These are phyloP conservation scores for Catocala sponsa DNA, from an alignment of 2,888 invertebrate species.

Conservation along the genomic window DNA sequence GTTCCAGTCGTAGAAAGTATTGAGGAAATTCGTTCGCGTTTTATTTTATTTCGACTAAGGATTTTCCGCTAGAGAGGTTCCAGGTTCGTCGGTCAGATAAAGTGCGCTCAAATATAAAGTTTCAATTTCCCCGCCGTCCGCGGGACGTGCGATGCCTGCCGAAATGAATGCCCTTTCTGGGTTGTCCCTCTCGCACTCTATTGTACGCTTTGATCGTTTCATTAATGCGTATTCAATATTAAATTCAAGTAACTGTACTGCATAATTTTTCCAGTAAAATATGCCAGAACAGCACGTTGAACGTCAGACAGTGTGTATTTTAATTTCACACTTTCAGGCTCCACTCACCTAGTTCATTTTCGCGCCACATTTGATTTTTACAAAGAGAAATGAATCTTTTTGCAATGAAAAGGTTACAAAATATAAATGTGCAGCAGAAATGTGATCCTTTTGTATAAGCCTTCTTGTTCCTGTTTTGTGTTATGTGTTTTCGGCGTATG, in stretches of 20 bases:
- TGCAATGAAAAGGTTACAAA: slow-evolving; percentile 34
- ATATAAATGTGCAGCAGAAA: slow-evolving; percentile 30
- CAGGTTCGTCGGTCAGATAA: slow-evolving; percentile 79
- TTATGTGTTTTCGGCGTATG: no score
- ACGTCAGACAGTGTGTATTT: slow-evolving; percentile 32
- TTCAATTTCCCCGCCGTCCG: slow-evolving; percentile 79
- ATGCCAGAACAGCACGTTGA: slow-evolving; percentile 25
- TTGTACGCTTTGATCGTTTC: slow-evolving; percentile 32
- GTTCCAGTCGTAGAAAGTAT: slow-evolving; percentile 66
- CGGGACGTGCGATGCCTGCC: slow-evolving; percentile 73
- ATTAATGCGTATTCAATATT: slow-evolving; percentile 37
- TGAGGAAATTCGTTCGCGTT: slow-evolving; percentile 70
- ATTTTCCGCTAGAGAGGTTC: slow-evolving; percentile 73
- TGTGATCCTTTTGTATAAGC: slow-evolving; percentile 16
- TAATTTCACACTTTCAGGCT: slow-evolving; percentile 36
- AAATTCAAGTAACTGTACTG: slow-evolving; percentile 17
- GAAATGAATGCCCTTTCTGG: slow-evolving; percentile 68
- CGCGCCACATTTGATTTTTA: slow-evolving; percentile 28
- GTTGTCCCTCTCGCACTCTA: slow-evolving; percentile 54
- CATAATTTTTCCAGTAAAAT: slow-evolving; percentile 22
- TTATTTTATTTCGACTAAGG: slow-evolving; percentile 77
- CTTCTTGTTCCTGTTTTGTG: no score
- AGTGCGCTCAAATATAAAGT: slow-evolving; percentile 85
- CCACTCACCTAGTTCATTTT: slow-evolving; percentile 32
- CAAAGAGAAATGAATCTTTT: slow-evolving; percentile 29